These are phyloP conservation scores for Cheilosia pagana DNA, from an alignment of 2,888 invertebrate species.

Conservation along the genomic window DNA sequence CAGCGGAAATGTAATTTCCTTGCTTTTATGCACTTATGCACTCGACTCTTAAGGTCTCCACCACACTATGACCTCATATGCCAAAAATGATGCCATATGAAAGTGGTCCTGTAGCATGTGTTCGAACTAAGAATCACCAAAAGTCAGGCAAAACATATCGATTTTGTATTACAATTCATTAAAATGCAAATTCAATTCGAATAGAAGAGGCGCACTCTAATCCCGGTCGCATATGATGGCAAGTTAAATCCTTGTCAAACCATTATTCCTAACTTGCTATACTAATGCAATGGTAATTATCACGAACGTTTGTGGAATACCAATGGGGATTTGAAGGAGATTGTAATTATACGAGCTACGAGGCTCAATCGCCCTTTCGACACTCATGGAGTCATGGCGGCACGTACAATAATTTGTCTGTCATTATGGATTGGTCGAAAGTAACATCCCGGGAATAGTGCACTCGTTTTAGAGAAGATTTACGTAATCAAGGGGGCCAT, in stretches of 20 bases:
- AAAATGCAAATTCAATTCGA: constrained; percentile 30
- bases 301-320: constrained; percentile 14
- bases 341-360: constrained; percentile 8
- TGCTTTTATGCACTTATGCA: neutral
- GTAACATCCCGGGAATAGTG: constrained; percentile 20
- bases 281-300: constrained; percentile 29
- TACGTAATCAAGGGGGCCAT: constrained; percentile 43
- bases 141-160: neutral
- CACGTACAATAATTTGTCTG: constrained; percentile 20
- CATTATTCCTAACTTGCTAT: constrained; percentile 16
- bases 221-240: constrained; percentile 9
- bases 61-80: neutral
- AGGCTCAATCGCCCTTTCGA: neutral
- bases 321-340: constrained; percentile 3
- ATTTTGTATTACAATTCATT: neutral
- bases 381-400: neutral
- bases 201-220: neutral
- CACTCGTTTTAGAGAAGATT: constrained; percentile 38
- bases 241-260: constrained; percentile 19
- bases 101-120: neutral
- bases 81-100: neutral
- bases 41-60: neutral
- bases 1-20: constrained; percentile 20
- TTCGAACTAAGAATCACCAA: neutral
- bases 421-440: neutral